Base-by-base conservation (phyloP, 2,797 vertebrate species). In the Acanthopagrus latus region DNA sequence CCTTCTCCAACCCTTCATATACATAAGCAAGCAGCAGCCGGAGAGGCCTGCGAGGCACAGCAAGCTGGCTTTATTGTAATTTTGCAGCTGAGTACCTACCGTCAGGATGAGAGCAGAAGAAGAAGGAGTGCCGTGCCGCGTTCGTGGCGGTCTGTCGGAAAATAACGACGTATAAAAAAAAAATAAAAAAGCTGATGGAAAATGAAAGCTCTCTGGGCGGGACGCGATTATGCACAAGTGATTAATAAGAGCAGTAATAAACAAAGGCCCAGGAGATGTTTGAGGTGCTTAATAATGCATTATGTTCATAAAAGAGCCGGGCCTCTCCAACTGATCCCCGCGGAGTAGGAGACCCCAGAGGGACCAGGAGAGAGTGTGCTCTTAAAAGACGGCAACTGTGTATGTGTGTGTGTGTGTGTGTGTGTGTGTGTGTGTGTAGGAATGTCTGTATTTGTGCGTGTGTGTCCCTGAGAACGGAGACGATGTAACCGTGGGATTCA, bases 171-270 rank as follows among this genome's bases (percentile, higher is more conserved):
- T 84, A 88, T 93, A 88, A 89, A 33, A 27, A 27, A 25, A 25
- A 25, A 25, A 25, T 1, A 29, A 29, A 29, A 33, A 93, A 87
- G 87, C 91, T 90, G 93, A 93, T 91, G 90, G 92, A 88, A 93
- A 94, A 95, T 89, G 92, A 93, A 93, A 93, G 91, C 91, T 93
- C 92, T 93, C 87, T 94, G 93, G 93, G 94, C 91, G 93, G 91
- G 93, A 92, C 76, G 57, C 92, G 91, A 94, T 95, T 95, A 95
- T 95, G 94, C 94, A 91, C 91, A 92, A 93, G 93, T 95, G 95
- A 96, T 96, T 96, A 96, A 96, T 95, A 96, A 96, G 95, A 94
- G 94, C 94, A 95, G 94, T 95, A 95, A 96, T 96, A 96, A 96
- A 96, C 95, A 95, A 92, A 95, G 93, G 93, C 95, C 95, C 95